A percentile compares a stretch with the other conserved stretches of the same genome.
Conservation (phyloP, 2,113 vertebrate species). For the Caretta caretta region DNA sequence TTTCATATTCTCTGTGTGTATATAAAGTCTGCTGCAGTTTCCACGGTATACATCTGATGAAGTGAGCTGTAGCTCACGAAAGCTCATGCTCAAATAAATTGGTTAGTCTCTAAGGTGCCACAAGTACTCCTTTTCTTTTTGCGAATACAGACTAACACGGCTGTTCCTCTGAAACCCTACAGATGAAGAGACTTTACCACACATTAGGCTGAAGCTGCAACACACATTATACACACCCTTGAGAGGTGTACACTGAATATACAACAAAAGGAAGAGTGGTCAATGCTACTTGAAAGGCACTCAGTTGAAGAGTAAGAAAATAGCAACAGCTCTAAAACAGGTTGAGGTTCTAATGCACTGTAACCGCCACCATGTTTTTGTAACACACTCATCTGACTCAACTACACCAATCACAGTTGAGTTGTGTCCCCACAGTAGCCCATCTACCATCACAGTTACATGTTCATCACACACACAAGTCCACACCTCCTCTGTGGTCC, state of each 20-base stretch:
- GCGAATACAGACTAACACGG: too few relatives aligned
- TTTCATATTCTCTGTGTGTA: too few relatives aligned
- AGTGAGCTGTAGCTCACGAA: too few relatives aligned
- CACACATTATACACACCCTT: not conserved
- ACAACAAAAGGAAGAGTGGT: not conserved
- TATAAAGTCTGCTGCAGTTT: too few relatives aligned
- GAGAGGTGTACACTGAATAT: not conserved
- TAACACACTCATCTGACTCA: not conserved
- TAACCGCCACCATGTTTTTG: not conserved
- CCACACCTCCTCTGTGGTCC: not conserved
- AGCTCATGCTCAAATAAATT: too few relatives aligned
- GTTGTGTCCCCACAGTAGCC: not conserved
- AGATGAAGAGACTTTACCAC: not conserved
- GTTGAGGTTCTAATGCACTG: not conserved
- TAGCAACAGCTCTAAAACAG: not conserved
- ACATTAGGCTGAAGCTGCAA: not conserved
- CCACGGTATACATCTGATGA: too few relatives aligned
- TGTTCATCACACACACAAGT: not conserved
- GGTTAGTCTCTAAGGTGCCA: too few relatives aligned
- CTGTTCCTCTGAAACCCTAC: too few relatives aligned
- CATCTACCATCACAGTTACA: not conserved
- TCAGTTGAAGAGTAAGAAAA: not conserved
- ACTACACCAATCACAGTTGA: not conserved
- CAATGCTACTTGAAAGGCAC: not conserved
- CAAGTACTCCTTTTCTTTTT: too few relatives aligned